Percentiles rank a stretch among this genome's conserved stretches.
Conservation (phyloP, 1,140 invertebrate genomes). For the Meloidogyne chitwoodi region DNA sequence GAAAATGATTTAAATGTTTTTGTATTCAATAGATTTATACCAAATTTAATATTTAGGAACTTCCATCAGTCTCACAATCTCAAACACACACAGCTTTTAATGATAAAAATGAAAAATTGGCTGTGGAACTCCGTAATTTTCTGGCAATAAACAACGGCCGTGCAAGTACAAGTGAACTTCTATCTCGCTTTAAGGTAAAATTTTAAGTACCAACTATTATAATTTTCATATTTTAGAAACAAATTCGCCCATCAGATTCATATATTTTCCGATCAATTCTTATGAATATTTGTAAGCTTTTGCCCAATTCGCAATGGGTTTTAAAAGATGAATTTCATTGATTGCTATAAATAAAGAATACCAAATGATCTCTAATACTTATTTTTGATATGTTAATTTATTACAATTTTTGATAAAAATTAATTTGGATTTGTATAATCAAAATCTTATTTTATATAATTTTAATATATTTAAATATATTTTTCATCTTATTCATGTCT, state of each 20-base stretch:
- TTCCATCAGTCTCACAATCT: constrained; percentile 34
- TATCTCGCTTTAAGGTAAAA: constrained; percentile 44
- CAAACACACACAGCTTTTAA: constrained; percentile 21
- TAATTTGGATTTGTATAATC: too few species aligned
- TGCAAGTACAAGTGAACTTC: constrained; percentile 44
- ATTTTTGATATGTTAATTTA: not conserved
- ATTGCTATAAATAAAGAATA: not conserved
- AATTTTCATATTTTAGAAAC: constrained; percentile 42
- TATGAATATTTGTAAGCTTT: constrained; percentile 10
- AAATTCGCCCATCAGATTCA: constrained; percentile 37
- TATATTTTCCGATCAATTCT: constrained; percentile 49
- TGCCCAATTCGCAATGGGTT: constrained; percentile 42
- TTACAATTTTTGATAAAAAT: not conserved
- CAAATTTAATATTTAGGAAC: constrained; percentile 23
- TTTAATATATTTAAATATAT: not conserved
- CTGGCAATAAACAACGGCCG: constrained; percentile 35
- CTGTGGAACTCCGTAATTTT: constrained; percentile 45
- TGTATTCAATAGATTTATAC: not conserved
- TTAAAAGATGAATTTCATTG: constrained; percentile 36
- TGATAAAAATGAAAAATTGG: constrained; percentile 51
- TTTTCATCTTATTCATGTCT: not conserved
- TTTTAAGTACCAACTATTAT: constrained; percentile 8
- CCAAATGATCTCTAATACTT: not conserved
- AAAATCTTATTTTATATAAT: too few species aligned
- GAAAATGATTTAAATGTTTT: not conserved